Percentiles rank a stretch among this genome's conserved stretches.
Evolutionary conservation across 2,797 vertebrate genomes (phyloP).

Genomic region (Leptodactylus fallax): DNA sequence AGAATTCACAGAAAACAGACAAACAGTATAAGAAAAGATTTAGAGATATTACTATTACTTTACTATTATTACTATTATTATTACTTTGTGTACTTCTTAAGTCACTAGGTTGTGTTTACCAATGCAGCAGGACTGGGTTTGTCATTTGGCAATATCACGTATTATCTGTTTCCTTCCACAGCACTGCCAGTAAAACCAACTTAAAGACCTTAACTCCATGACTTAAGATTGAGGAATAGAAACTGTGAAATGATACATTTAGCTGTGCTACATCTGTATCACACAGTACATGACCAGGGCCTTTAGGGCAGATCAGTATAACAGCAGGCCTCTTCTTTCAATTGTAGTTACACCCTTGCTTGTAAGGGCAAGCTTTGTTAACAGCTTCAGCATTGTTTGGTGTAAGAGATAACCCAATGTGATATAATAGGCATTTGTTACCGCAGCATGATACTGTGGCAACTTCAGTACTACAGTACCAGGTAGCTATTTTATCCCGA

Average conservation of each 20-base stretch:
- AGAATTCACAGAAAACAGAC: too few relatives aligned
- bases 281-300: not conserved
- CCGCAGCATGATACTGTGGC: not conserved
- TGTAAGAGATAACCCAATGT: not conserved
- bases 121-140: too few relatives aligned
- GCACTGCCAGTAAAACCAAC: not conserved
- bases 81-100: too few relatives aligned
- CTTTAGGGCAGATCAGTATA: not conserved
- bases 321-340: not conserved
- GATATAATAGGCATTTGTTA: not conserved
- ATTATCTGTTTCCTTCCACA: not conserved
- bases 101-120: too few relatives aligned
- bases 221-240: too few relatives aligned
- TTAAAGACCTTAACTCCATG: too few relatives aligned
- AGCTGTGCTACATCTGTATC: not conserved
- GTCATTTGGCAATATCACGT: too few relatives aligned
- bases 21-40: too few relatives aligned
- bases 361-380: not conserved
- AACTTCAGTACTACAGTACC: not conserved
- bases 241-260: too few relatives aligned
- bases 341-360: slow-evolving; percentile 7
- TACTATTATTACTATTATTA: too few relatives aligned
- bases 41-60: too few relatives aligned
- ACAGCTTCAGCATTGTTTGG: not conserved
- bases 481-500: not conserved